These are phyloP conservation scores for Nemapogon koenigi DNA, from an alignment of 2,888 invertebrate genomes.

Conservation along the genomic window DNA sequence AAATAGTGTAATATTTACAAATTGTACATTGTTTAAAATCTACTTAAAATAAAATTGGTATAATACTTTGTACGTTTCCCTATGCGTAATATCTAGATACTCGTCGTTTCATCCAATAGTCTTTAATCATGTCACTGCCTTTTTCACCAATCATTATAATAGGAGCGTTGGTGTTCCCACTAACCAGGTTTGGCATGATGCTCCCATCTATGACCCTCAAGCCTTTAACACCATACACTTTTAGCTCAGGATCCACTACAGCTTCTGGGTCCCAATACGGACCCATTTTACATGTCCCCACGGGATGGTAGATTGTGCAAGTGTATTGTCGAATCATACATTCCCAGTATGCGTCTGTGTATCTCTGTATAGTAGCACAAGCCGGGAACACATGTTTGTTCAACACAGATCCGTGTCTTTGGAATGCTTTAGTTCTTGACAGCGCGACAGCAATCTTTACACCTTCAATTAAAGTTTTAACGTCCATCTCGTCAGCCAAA, in stretches of 20 bases:
- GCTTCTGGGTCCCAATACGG: conserved; percentile 85
- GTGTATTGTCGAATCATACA: conserved; percentile 87
- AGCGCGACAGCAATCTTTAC: conserved; percentile 83
- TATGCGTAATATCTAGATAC: conserved; percentile 47
- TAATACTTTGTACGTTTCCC: conserved; percentile 24
- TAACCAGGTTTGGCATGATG: conserved; percentile 85
- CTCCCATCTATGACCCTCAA: conserved; percentile 84
- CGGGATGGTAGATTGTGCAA: conserved; percentile 85
- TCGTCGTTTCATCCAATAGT: conserved; percentile 75
- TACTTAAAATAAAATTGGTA: conserved; percentile 1
- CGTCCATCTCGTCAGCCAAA: conserved; percentile 79
- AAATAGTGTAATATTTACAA: conserved; percentile 9
- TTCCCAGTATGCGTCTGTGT: conserved; percentile 83
- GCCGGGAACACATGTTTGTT: conserved; percentile 79
- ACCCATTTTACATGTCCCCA: conserved; percentile 90
- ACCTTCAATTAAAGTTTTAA: conserved; percentile 82
- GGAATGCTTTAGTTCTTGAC: conserved; percentile 81
- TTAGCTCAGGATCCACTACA: conserved; percentile 80
- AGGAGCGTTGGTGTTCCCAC: conserved; percentile 87
- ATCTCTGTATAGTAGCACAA: conserved; percentile 71
- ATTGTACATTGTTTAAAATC: conserved; percentile 5
- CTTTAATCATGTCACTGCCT: conserved; percentile 86
- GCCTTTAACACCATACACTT: conserved; percentile 81
- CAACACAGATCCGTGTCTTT: conserved; percentile 73
- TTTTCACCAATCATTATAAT: conserved; percentile 92